Evolutionary conservation across 2,888 invertebrate genomes (phyloP).

Genomic region (Noctua comes): DNA sequence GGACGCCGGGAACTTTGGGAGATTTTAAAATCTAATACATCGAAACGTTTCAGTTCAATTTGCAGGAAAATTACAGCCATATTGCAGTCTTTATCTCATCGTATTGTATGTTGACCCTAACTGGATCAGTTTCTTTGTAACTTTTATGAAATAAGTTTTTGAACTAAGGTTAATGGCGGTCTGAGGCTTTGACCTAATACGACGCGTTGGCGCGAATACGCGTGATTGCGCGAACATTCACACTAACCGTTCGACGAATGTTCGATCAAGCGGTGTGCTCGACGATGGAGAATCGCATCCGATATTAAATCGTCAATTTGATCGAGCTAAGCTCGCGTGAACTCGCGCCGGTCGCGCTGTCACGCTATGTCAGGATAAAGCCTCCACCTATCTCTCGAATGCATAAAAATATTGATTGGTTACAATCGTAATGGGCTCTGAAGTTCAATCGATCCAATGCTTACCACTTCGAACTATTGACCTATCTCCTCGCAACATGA

Average conservation of each 20-base stretch:
- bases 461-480: conserved; percentile 36
- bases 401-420: conserved; percentile 49
- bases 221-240: not conserved
- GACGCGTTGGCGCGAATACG: not conserved
- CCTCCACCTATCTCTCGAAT: conserved; percentile 4
- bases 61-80: conserved; percentile 69
- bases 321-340: conserved; percentile 8
- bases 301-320: not conserved
- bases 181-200: not conserved
- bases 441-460: conserved; percentile 70
- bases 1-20: conserved; percentile 59
- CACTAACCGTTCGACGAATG: not conserved
- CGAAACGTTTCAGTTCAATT: conserved; percentile 62
- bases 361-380: conserved; percentile 3
- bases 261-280: not conserved
- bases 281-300: not conserved
- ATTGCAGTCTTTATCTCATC: conserved; percentile 65
- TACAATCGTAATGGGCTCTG: conserved; percentile 61
- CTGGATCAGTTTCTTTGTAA: conserved; percentile 51
- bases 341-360: too few species aligned
- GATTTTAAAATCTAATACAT: conserved; percentile 65
- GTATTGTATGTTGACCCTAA: conserved; percentile 57
- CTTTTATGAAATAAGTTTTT: conserved; percentile 62
- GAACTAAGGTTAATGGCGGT: conserved; percentile 9
- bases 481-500: conserved; percentile 27